Evolutionary conservation across 2,113 vertebrate species (phyloP).

Genomic region (Cyprinodon tularosa): DNA sequence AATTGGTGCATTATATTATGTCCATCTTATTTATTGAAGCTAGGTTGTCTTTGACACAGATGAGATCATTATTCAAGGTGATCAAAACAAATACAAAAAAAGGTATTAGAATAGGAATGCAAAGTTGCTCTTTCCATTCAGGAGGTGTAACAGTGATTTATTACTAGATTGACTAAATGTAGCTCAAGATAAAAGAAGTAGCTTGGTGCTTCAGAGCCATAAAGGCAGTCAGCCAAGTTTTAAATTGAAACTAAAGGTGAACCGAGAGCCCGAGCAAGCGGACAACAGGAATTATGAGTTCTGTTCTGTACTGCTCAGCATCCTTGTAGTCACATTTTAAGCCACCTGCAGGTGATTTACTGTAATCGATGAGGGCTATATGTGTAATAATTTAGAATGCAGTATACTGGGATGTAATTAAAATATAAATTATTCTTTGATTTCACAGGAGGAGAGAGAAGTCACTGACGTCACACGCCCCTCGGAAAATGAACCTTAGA

Average conservation of each 20-base stretch:
- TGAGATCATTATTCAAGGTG: background rate
- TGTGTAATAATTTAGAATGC: background rate
- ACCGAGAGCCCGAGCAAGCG: background rate
- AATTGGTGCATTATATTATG: background rate
- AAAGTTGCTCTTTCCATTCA: background rate
- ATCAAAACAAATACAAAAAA: background rate
- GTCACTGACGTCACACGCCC: background rate
- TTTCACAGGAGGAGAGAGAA: no score
- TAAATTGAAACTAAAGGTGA: conserved; percentile 13
- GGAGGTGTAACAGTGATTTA: conserved; percentile 6
- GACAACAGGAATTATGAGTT: background rate
- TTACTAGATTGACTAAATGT: background rate
- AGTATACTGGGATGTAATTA: background rate
- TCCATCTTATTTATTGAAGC: background rate
- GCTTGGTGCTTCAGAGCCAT: background rate
- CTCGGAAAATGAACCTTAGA: background rate
- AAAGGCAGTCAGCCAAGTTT: conserved; percentile 1
- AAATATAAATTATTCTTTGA: background rate
- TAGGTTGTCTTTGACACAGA: background rate
- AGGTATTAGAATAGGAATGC: background rate
- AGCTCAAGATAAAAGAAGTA: background rate
- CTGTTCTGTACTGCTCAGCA: conserved; percentile 4
- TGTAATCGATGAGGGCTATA: background rate
- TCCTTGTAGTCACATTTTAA: background rate
- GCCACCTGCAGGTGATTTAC: conserved; percentile 1